phyloP scores from a whole-genome alignment of 2,797 vertebrate species.

The Limnodromus scolopaceus region DNA sequence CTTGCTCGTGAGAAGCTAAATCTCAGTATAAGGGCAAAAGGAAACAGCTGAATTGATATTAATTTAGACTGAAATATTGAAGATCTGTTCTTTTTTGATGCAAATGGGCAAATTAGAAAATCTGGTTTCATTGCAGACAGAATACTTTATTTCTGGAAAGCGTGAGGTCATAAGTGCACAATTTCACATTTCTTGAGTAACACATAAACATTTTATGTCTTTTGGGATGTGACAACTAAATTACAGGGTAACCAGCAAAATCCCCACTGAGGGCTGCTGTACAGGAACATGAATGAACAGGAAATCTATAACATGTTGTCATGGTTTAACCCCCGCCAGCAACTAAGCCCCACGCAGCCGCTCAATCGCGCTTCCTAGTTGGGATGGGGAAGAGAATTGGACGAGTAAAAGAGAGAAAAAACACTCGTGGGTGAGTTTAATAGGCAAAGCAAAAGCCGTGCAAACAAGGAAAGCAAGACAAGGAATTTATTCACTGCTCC shows the following conservation, averaged over 20 bases:
- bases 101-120: background rate
- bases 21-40: background rate
- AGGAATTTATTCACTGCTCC: background rate
- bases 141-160: background rate
- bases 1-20: background rate
- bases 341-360: background rate
- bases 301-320: background rate
- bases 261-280: background rate
- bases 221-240: background rate
- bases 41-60: background rate
- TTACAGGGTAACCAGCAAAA: background rate
- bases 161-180: background rate
- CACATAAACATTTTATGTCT: accelerated
- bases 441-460: background rate
- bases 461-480: background rate
- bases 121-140: background rate
- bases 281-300: accelerated
- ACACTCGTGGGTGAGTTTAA: background rate
- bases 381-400: background rate
- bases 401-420: background rate
- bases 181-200: background rate
- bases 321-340: background rate
- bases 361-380: background rate
- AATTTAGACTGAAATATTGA: background rate
- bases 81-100: background rate